A percentile compares a stretch with the other conserved stretches of the same genome.
phyloP scores from a whole-genome alignment of 2,113 vertebrate species.

The Psittacara wagleri region DNA sequence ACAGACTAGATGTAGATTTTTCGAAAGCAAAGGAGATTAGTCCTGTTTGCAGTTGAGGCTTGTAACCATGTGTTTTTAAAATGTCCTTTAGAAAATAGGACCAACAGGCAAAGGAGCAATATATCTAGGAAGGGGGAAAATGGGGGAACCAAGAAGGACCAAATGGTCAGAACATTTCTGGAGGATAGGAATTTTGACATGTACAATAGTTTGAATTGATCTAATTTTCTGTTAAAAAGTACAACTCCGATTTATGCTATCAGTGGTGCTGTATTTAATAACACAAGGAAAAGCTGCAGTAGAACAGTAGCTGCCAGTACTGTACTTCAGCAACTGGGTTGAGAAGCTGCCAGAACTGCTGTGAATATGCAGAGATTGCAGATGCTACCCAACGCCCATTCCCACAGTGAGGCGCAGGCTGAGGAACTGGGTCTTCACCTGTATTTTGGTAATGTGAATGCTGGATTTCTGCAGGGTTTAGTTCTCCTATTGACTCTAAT shows the following conservation, averaged over 20 bases:
- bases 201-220: neutral
- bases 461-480: neutral
- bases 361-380: neutral
- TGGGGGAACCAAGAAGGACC: neutral
- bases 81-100: neutral
- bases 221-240: neutral
- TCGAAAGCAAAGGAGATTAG: neutral
- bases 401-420: neutral
- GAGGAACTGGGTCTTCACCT: neutral
- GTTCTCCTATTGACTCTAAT: neutral
- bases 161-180: neutral
- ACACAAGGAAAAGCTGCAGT: neutral
- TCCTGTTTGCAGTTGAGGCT: neutral
- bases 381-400: neutral
- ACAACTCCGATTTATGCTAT: neutral
- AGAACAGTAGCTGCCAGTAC: neutral
- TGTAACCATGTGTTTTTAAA: neutral
- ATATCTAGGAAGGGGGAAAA: neutral
- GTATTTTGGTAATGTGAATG: neutral
- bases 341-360: neutral
- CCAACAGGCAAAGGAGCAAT: neutral
- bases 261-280: conserved; percentile 2
- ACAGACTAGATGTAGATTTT: neutral
- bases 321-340: neutral
- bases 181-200: neutral